Base-by-base conservation (phyloP, 2,888 invertebrate species). In the Limnephilus marmoratus region DNA sequence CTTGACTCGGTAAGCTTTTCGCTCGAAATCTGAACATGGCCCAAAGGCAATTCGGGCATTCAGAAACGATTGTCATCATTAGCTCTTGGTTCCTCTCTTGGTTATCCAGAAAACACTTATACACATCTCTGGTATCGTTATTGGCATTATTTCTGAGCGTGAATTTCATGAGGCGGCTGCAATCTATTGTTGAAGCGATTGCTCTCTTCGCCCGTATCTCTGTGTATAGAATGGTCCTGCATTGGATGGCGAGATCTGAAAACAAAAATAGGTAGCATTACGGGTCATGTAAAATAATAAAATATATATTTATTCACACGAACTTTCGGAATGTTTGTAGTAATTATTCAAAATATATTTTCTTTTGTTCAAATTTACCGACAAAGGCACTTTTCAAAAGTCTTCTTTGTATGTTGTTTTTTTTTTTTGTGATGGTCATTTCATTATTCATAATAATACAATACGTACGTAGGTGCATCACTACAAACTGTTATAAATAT, bases 11-110 rank as follows among this genome's bases (percentile, higher is more conserved):
- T 12, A 90, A 49, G 18, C 41, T 90, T 53, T 29, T 29, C 2
- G 41, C 90, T 49, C 85, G 53, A 29, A 90, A 34, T 53, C n/a
- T 90, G 15, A 90, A 12, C 13, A 90, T 34, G n/a, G 82, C 90
- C 85, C 85, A 85, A 49, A 49, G 53, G 5, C 53, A 81, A 29
- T 82, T 49, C 18, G 37, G n/a, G 37, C 37, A 37, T n/a, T 82
- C 34, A 18, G 81, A 41, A n/a, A 41, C 41, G 3, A 82, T n/a
- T 3, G 90, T 82, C 13, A 90, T 7, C 18, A 1, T 29, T 12
- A 90, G 41, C 12, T 24, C 11, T 29, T 90, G 90, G 11, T 81
- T n/a, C 13, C n/a, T n/a, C 13, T n/a, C 15, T 24, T 90, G 82
- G 12, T 37, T 11, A 13, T 82, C 81, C 9, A 90, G 81, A 53